Conservation (phyloP, 2,888 invertebrate genomes). For the Pristionchus maxplancki region DNA sequence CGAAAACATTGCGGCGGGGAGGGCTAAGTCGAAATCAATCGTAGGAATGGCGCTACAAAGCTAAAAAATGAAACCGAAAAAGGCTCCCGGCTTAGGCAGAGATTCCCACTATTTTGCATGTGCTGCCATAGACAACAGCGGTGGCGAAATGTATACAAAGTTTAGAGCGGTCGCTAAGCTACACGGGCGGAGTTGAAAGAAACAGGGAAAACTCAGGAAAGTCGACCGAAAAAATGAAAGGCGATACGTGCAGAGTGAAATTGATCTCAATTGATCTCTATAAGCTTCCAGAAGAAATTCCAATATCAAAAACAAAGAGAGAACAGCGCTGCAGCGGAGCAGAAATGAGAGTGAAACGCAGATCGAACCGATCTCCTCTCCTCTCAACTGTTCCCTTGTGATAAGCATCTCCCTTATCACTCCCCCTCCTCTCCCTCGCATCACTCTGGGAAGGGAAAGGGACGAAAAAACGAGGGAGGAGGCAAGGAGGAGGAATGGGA, state of each 20-base stretch:
- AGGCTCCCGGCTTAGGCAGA: not conserved
- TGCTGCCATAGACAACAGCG: not conserved
- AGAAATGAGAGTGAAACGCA: not conserved
- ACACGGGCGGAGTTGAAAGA: not conserved
- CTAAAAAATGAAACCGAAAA: not conserved
- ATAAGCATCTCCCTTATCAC: constrained; percentile 20
- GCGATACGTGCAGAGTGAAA: not conserved
- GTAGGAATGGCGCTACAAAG: too few relatives aligned
- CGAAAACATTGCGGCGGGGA: too few relatives aligned
- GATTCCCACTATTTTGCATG: not conserved
- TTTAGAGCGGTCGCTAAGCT: not conserved
- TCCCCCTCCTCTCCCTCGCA: not conserved
- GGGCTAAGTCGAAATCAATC: too few relatives aligned
- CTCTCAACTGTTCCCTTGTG: constrained; percentile 10
- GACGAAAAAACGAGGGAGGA: not conserved
- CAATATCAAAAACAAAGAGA: too few relatives aligned
- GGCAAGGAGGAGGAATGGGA: not conserved
- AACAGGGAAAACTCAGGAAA: not conserved
- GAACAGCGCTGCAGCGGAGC: not conserved
- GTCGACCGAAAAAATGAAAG: not conserved
- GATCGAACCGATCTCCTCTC: not conserved
- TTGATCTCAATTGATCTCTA: not conserved
- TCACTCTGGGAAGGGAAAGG: constrained; percentile 1
- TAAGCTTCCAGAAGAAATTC: not conserved
- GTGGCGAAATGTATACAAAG: not conserved